Base-by-base conservation (phyloP, 2,888 invertebrate species). In the Chrysolina oricalcia region DNA sequence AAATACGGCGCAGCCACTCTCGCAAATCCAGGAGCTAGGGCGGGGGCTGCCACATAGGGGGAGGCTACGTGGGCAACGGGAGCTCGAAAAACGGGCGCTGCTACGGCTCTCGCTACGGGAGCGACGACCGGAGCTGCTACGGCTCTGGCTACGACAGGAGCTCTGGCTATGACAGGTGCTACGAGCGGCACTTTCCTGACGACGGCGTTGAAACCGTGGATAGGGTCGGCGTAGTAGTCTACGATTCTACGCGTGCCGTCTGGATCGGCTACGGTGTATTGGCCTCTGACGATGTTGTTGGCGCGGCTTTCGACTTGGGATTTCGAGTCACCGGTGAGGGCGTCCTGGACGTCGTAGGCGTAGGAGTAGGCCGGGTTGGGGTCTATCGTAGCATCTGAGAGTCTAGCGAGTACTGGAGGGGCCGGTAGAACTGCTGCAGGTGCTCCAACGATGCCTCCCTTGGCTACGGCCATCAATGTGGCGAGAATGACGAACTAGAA, bases 151-250 rank as follows among this genome's bases (percentile, higher is more conserved):
- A 59, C 46, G 62, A 41, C 53, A 40, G 62, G 62, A 46, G 74
- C 64, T 48, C 76, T 77, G 9, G 78, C 72, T 40, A 78, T 74
- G 11, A 78, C 62, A 53, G 75, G 67, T 53, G 80, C 78, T 46
- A 81, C 88, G 9, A 90, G 83, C 19, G 90, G 90, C 82, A 90
- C 89, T 68, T 89, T 89, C 81, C 89, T 90, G 19, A 91, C 91
- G 59, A 91, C 90, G 74, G 91, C 91, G 83, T 91, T 91, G 89
- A 91, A 91, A 67, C 91, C 91, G 82, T 91, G 89, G 73, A 90
- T 88, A 63, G 91, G 91, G 86, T 91, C 91, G 69, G 91, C 91
- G 70, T 90, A 90, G 86, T 91, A 91, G 82, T 91, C 91, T 15
- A 91, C 91, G 81, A 90, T 87, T 76, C 91, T 89, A 76, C 90